Conservation (phyloP, 2,113 vertebrate species). For the Coracopsis vasa region DNA sequence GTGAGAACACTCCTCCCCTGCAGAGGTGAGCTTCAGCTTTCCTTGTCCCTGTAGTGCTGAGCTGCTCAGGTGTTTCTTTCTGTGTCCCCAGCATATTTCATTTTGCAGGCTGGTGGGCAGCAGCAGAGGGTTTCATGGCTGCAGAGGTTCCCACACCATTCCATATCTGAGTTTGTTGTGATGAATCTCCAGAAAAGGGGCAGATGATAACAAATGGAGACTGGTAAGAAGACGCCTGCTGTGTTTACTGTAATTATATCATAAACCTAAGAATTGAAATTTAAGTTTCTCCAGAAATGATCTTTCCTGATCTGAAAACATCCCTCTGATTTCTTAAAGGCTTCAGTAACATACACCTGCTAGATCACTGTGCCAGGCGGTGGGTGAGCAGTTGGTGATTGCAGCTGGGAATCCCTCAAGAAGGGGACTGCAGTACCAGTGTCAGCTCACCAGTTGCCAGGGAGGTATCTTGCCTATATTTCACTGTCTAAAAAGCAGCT, state of each 20-base stretch:
- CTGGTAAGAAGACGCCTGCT: neutral
- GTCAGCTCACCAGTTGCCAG: neutral
- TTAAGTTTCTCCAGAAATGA: neutral
- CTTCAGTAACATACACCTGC: neutral
- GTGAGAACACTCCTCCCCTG: neutral
- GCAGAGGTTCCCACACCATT: neutral
- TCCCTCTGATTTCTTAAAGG: neutral
- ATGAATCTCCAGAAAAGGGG: neutral
- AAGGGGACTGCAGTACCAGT: neutral
- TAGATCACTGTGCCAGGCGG: accelerated
- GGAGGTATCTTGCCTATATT: neutral
- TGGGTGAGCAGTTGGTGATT: neutral
- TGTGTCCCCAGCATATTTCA: neutral
- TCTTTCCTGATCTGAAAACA: neutral
- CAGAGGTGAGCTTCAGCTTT: neutral
- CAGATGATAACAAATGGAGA: neutral
- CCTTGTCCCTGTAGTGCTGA: accelerated
- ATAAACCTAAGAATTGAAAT: neutral
- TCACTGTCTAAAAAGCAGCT: neutral
- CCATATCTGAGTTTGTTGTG: accelerated
- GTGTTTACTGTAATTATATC: neutral
- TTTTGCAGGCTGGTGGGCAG: neutral
- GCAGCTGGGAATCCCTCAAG: neutral
- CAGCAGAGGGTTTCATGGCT: neutral
- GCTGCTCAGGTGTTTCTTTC: neutral